Percentiles rank a stretch among this genome's conserved stretches.
Conservation (phyloP, 2,113 vertebrate genomes). For the Albula goreensis region DNA sequence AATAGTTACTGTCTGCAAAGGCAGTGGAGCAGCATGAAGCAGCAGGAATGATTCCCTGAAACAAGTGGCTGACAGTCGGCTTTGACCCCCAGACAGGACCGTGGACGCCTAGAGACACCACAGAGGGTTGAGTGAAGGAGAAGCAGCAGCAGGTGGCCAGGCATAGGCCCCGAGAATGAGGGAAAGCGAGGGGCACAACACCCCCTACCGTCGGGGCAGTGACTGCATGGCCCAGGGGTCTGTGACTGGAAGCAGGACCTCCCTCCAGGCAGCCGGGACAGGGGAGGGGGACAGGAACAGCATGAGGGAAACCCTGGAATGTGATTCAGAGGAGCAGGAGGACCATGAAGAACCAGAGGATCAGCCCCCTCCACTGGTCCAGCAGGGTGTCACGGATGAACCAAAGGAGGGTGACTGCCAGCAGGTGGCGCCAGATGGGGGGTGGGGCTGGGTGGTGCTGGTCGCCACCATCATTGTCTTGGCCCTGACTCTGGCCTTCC, state of each 20-base stretch:
- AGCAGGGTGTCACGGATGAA: slow-evolving; percentile 29
- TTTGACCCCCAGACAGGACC: background rate
- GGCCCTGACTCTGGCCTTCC: slow-evolving; percentile 82
- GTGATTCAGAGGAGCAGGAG: slow-evolving; percentile 44
- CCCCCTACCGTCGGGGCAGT: background rate
- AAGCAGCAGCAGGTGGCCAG: background rate
- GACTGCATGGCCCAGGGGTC: background rate
- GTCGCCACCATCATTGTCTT: slow-evolving; percentile 75
- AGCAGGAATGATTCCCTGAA: too few relatives aligned
- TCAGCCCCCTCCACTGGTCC: background rate
- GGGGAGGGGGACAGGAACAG: slow-evolving; percentile 42
- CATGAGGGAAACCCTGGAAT: slow-evolving; percentile 19
- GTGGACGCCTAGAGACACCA: background rate
- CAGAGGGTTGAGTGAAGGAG: background rate
- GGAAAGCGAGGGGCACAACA: background rate
- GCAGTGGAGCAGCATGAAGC: too few relatives aligned
- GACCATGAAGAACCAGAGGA: background rate
- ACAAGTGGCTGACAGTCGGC: background rate
- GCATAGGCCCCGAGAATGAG: background rate
- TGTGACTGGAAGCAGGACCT: background rate
- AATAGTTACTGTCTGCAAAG: too few relatives aligned
- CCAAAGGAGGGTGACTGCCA: background rate
- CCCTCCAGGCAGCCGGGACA: slow-evolving; percentile 15
- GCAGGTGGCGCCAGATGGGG: slow-evolving; percentile 65
- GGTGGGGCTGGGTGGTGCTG: slow-evolving; percentile 91